Conservation (phyloP, 2,113 vertebrate genomes). For the Gasterosteus aculeatus region DNA sequence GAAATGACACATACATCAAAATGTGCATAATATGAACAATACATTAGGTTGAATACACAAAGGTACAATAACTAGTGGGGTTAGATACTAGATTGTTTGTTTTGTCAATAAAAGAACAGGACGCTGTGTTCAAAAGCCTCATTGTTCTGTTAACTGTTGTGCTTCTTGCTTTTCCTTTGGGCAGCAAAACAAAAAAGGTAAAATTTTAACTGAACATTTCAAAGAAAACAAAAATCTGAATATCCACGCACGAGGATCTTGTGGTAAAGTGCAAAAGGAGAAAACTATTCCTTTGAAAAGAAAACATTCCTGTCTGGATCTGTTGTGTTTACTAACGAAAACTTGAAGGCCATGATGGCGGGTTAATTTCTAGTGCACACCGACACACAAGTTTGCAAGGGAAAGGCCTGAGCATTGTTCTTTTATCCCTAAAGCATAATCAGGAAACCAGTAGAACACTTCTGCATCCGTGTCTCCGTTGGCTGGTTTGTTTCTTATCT, state of each 20-base stretch:
- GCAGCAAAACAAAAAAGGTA: slow-evolving; percentile 15
- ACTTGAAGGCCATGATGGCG: slow-evolving; percentile 47
- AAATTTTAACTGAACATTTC: not conserved
- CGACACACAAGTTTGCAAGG: slow-evolving; percentile 35
- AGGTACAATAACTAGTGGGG: slow-evolving; percentile 44
- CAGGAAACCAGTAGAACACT: not conserved
- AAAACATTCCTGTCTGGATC: slow-evolving; percentile 32
- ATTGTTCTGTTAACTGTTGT: slow-evolving; percentile 19
- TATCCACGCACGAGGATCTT: slow-evolving; percentile 12
- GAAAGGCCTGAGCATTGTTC: slow-evolving; percentile 41
- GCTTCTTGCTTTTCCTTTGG: slow-evolving; percentile 50
- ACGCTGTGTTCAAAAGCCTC: slow-evolving; percentile 6
- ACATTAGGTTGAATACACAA: slow-evolving; percentile 50
- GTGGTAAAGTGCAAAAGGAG: slow-evolving; percentile 41
- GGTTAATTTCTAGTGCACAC: slow-evolving; percentile 7
- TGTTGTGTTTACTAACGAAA: slow-evolving; percentile 15
- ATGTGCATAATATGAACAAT: slow-evolving; percentile 66
- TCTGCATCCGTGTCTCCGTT: not conserved
- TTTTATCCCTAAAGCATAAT: slow-evolving; percentile 16
- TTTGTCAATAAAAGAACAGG: slow-evolving; percentile 22
- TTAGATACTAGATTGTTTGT: slow-evolving; percentile 17
- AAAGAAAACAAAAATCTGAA: slow-evolving; percentile 9
- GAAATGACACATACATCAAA: slow-evolving; percentile 57
- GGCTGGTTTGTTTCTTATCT: slow-evolving; percentile 24
- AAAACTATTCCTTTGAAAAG: slow-evolving; percentile 10